These are phyloP conservation scores for Apostichopus parvimensis DNA, from an alignment of 35 echinoderm and acorn worm genomes.

Conservation along the genomic window DNA sequence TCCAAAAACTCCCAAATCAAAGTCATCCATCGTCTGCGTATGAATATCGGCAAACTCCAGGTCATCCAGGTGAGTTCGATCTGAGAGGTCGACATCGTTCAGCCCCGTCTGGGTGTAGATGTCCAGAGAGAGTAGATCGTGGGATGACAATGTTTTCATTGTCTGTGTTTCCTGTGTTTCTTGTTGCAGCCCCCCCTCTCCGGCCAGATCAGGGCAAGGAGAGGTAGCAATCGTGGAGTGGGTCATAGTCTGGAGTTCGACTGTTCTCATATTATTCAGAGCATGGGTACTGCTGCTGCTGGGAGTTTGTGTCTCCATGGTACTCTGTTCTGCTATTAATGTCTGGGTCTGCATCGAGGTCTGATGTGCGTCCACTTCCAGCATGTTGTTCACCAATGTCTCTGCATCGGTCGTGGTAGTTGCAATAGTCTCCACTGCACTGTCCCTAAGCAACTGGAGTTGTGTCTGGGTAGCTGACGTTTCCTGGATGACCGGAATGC, in stretches of 20 bases:
- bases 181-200: neutral
- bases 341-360: slow-evolving; percentile 32
- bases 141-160: neutral
- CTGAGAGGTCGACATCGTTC: neutral
- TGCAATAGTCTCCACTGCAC: neutral
- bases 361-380: neutral
- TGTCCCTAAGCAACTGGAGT: neutral
- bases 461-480: slow-evolving; percentile 45
- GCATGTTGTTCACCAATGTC: slow-evolving; percentile 24
- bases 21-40: slow-evolving; percentile 50
- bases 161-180: slow-evolving; percentile 44
- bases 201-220: neutral
- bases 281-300: neutral
- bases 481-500: slow-evolving; percentile 1
- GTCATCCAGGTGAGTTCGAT: slow-evolving; percentile 19
- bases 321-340: slow-evolving; percentile 22
- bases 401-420: neutral
- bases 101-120: slow-evolving; percentile 58
- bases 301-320: slow-evolving; percentile 34
- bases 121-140: slow-evolving; percentile 45
- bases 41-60: slow-evolving; percentile 38
- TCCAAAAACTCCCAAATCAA: slow-evolving; percentile 47
- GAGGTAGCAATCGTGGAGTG: slow-evolving; percentile 49
- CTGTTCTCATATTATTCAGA: slow-evolving; percentile 11
- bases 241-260: slow-evolving; percentile 49